A percentile compares a stretch with the other conserved stretches of the same genome.
Evolutionary conservation across 2,888 invertebrate species (phyloP).

Genomic region (Opisthograptis luteolata): DNA sequence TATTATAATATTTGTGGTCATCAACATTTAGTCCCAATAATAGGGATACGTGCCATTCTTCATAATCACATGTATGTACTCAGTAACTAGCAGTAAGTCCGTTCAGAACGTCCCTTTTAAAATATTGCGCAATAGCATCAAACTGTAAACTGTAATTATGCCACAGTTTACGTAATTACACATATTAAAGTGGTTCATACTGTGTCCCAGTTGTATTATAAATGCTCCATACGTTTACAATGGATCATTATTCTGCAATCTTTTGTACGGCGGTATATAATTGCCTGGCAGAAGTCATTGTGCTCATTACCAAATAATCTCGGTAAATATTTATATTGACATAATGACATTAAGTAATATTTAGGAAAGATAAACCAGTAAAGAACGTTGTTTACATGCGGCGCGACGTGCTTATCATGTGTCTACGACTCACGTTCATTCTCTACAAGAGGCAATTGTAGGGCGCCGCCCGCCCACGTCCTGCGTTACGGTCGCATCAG

Average conservation of each 20-base stretch:
- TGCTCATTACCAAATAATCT: constrained; percentile 23
- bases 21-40: neutral
- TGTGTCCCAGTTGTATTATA: constrained; percentile 44
- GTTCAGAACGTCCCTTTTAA: constrained; percentile 2
- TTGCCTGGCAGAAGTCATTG: constrained; percentile 32
- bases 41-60: too few relatives aligned
- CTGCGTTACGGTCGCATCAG: constrained; percentile 41
- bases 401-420: constrained; percentile 38
- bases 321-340: constrained; percentile 13
- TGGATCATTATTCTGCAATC: constrained; percentile 47
- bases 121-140: constrained; percentile 28
- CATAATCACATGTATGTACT: too few relatives aligned
- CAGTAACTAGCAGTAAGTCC: neutral
- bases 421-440: constrained; percentile 25
- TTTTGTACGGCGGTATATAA: constrained; percentile 29
- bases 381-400: constrained; percentile 45
- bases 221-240: constrained; percentile 33
- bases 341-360: constrained; percentile 12
- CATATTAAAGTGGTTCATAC: constrained; percentile 42
- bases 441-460: constrained; percentile 42
- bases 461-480: constrained; percentile 69
- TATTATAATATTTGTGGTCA: neutral
- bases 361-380: constrained; percentile 20
- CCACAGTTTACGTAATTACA: constrained; percentile 42
- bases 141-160: constrained; percentile 33